Evolutionary conservation across 2,113 vertebrate genomes (phyloP).

Genomic region (Serinus canaria): DNA sequence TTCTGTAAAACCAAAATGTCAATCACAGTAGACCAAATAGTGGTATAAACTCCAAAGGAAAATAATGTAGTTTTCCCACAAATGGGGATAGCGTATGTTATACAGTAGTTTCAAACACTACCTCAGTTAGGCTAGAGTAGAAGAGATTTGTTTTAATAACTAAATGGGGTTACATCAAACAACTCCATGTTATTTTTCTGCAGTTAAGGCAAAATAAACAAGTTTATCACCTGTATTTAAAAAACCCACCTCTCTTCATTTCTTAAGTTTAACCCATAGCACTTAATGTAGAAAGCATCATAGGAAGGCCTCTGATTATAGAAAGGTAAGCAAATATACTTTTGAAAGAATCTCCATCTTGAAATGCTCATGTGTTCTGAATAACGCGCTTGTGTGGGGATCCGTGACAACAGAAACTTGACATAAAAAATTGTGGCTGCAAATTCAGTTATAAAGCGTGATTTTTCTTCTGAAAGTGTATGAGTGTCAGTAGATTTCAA

Average conservation of each 20-base stretch:
- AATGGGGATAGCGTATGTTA: slow-evolving; percentile 65
- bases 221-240: slow-evolving; percentile 55
- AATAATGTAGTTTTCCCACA: slow-evolving; percentile 64
- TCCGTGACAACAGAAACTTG: slow-evolving; percentile 58
- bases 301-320: slow-evolving; percentile 38
- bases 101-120: slow-evolving; percentile 76
- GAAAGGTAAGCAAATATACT: slow-evolving; percentile 4
- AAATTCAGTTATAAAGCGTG: slow-evolving; percentile 27
- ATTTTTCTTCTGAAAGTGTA: not conserved
- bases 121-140: slow-evolving; percentile 76
- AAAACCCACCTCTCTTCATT: not conserved
- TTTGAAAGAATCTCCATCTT: slow-evolving; percentile 20
- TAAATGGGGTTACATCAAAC: slow-evolving; percentile 47
- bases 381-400: slow-evolving; percentile 42
- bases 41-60: slow-evolving; percentile 77
- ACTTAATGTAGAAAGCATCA: slow-evolving; percentile 58
- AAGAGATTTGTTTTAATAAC: slow-evolving; percentile 68
- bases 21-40: slow-evolving; percentile 73
- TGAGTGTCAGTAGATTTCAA: slow-evolving; percentile 65
- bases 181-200: slow-evolving; percentile 52
- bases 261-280: slow-evolving; percentile 57
- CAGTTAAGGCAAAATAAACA: slow-evolving; percentile 53
- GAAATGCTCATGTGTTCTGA: slow-evolving; percentile 47
- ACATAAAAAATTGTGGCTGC: slow-evolving; percentile 38
- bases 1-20: slow-evolving; percentile 73